Percentiles rank a stretch among this genome's conserved stretches.
phyloP scores from a whole-genome alignment of 2,113 vertebrate species.

The Athene cunicularia region DNA sequence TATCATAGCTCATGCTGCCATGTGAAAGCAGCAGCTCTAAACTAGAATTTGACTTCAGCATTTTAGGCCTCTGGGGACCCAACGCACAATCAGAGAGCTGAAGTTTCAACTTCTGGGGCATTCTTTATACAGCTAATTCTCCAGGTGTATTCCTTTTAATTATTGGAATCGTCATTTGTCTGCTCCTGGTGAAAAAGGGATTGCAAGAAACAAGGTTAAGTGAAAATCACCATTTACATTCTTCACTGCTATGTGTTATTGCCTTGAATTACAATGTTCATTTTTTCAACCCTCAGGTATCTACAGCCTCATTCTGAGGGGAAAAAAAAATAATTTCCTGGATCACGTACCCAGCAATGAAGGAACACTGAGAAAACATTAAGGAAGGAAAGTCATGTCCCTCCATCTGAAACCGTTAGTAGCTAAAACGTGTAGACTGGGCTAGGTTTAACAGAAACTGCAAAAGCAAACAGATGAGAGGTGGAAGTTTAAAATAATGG shows the following conservation, averaged over 20 bases:
- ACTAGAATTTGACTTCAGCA: not conserved
- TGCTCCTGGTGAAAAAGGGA: not conserved
- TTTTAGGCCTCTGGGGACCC: not conserved
- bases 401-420: not conserved
- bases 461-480: not conserved
- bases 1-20: not conserved
- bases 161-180: slow-evolving; percentile 27
- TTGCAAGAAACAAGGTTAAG: slow-evolving; percentile 6
- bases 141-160: slow-evolving; percentile 47
- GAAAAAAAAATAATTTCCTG: not conserved
- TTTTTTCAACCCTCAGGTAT: slow-evolving; percentile 10
- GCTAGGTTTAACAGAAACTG: not conserved
- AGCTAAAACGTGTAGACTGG: not conserved
- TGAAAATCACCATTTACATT: slow-evolving; percentile 1
- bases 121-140: slow-evolving; percentile 37
- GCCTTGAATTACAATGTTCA: slow-evolving; percentile 4
- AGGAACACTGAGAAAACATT: not conserved
- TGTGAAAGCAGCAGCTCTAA: not conserved
- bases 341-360: not conserved
- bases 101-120: slow-evolving; percentile 29
- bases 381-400: not conserved
- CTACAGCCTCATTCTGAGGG: not conserved
- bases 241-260: not conserved
- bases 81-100: not conserved
- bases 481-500: not conserved